A percentile compares a stretch with the other conserved stretches of the same genome.
Conservation (phyloP, 2,888 invertebrate species). For the Toxonevra muliebris region DNA sequence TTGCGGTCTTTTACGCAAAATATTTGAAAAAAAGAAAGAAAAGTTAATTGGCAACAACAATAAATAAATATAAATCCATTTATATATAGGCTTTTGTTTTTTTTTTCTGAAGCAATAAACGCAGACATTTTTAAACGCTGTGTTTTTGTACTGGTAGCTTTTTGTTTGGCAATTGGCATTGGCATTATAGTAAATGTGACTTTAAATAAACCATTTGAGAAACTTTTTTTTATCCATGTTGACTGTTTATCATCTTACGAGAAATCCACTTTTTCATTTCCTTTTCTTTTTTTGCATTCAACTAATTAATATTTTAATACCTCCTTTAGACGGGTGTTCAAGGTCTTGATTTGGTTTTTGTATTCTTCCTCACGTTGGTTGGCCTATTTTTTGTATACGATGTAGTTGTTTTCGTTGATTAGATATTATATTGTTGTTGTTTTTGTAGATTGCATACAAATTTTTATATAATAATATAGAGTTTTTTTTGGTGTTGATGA, state of each 20-base stretch:
- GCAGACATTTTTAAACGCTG: no score
- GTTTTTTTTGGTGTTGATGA: background rate
- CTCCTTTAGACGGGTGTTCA: constrained; percentile 99
- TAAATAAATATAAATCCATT: no score
- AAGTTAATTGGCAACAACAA: no score
- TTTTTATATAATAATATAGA: background rate
- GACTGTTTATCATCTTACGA: constrained; percentile 17
- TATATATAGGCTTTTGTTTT: no score
- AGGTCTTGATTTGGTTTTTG: constrained; percentile 99
- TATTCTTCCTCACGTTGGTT: constrained; percentile 99
- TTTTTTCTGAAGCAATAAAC: no score
- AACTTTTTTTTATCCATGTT: constrained; percentile 24
- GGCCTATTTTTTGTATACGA: constrained; percentile 73
- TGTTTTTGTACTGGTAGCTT: no score
- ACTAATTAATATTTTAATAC: constrained; percentile 66
- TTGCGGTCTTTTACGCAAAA: constrained; percentile 35
- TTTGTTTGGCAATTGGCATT: no score
- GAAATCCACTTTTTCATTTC: constrained; percentile 23
- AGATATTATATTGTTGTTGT: constrained; percentile 10
- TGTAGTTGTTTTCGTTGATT: constrained; percentile 21
- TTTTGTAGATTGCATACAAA: background rate
- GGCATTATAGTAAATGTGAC: no score
- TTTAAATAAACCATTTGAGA: constrained; percentile 13
- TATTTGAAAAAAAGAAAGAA: no score
- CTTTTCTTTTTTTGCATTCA: background rate